These are phyloP conservation scores for Bursaphelenchus okinawaensis DNA, from an alignment of 2,888 invertebrate genomes.

Conservation along the genomic window DNA sequence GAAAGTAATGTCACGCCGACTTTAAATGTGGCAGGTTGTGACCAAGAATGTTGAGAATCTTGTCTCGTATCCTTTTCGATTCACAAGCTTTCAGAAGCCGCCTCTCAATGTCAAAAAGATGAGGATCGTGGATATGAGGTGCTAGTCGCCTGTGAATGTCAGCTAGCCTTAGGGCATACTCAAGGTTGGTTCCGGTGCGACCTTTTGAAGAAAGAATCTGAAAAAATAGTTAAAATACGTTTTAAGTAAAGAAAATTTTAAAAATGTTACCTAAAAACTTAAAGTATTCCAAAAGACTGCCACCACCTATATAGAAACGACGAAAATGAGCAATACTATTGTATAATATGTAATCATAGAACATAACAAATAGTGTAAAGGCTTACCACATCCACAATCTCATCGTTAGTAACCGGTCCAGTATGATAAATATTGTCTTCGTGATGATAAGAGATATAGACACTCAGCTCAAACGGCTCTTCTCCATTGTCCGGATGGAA, in stretches of 20 bases:
- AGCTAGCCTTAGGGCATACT: conserved; percentile 70
- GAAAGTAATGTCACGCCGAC: background rate
- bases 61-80: conserved; percentile 19
- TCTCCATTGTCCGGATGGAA: conserved; percentile 68
- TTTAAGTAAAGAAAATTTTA: background rate
- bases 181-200: conserved; percentile 82
- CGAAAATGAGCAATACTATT: too few species aligned
- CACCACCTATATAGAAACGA: too few species aligned
- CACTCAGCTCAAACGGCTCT: conserved; percentile 62
- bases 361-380: conserved; percentile 1
- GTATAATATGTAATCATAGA: too few species aligned
- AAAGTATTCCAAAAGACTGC: too few species aligned
- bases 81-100: conserved; percentile 32
- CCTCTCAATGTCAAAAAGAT: conserved; percentile 42
- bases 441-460: conserved; percentile 67
- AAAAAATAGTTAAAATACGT: conserved; percentile 9
- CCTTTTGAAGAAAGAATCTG: conserved; percentile 72
- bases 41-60: conserved; percentile 22
- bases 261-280: background rate
- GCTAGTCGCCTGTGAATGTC: conserved; percentile 38
- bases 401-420: conserved; percentile 71
- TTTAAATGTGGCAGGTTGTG: background rate
- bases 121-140: conserved; percentile 37
- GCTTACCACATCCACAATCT: conserved; percentile 66
- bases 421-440: conserved; percentile 71